phyloP scores from a whole-genome alignment of 2,797 vertebrate species.

The Phrynocephalus vlangalii region DNA sequence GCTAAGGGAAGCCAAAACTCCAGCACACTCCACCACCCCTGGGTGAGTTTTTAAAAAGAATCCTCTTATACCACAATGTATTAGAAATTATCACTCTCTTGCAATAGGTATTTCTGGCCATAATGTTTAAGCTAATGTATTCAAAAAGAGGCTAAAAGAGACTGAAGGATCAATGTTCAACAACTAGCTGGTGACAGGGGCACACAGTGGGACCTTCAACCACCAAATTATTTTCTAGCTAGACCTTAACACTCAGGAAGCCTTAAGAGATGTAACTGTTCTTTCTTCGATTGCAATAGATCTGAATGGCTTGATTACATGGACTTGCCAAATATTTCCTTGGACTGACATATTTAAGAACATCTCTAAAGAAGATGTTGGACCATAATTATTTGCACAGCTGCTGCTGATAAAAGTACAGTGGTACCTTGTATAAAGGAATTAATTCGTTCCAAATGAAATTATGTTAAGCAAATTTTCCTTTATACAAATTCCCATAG shows the following conservation, averaged over 20 bases:
- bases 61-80: slow-evolving; percentile 36
- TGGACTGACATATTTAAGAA: neutral
- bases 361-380: neutral
- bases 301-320: neutral
- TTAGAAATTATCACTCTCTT: slow-evolving; percentile 53
- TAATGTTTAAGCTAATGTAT: slow-evolving; percentile 45
- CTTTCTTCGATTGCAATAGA: slow-evolving; percentile 42
- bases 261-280: slow-evolving; percentile 19
- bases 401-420: neutral
- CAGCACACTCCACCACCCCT: slow-evolving; percentile 1
- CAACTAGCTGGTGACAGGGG: slow-evolving; percentile 21
- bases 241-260: slow-evolving; percentile 7
- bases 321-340: neutral
- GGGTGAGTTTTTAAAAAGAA: slow-evolving; percentile 3
- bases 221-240: slow-evolving; percentile 39
- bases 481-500: too few species aligned
- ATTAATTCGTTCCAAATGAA: too few species aligned
- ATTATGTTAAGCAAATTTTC: too few species aligned
- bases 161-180: neutral
- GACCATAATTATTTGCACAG: neutral
- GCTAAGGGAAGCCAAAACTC: slow-evolving; percentile 47
- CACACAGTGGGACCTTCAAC: slow-evolving; percentile 35
- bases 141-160: slow-evolving; percentile 48
- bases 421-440: too few species aligned
- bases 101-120: slow-evolving; percentile 43